These are phyloP conservation scores for Pseudachorutes palmiensis DNA, from an alignment of 1,140 invertebrate genomes.

Conservation along the genomic window DNA sequence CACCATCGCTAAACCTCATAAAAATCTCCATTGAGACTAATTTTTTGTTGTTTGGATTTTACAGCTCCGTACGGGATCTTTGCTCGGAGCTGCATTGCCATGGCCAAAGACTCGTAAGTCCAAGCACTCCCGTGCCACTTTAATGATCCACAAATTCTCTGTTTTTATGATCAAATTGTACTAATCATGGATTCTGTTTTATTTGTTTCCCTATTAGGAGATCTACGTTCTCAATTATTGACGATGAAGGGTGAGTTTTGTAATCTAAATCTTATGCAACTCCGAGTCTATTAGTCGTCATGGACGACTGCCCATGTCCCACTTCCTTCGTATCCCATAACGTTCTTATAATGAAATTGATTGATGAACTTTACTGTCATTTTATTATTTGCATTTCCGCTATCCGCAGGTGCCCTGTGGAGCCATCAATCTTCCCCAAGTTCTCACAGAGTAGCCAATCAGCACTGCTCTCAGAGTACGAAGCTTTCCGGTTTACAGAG, in stretches of 20 bases:
- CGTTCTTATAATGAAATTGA: too few species aligned
- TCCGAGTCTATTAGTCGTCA: background rate
- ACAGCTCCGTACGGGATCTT: constrained; percentile 91
- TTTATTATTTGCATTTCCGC: constrained; percentile 4
- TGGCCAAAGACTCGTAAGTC: constrained; percentile 77
- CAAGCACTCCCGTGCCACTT: background rate
- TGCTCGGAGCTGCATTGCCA: constrained; percentile 86
- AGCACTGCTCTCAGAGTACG: constrained; percentile 80
- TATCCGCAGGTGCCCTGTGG: constrained; percentile 70
- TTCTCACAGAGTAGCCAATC: constrained; percentile 74
- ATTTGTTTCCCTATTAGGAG: constrained; percentile 44
- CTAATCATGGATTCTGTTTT: background rate
- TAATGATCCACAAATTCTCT: background rate
- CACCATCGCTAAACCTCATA: background rate
- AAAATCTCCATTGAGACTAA: background rate
- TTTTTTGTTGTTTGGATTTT: constrained; percentile 39
- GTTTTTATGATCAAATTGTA: background rate
- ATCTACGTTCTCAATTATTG: constrained; percentile 91
- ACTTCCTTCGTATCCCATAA: too few species aligned
- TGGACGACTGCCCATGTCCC: too few species aligned
- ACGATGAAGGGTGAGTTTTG: constrained; percentile 71
- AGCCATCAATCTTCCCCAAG: constrained; percentile 83
- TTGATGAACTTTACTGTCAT: too few species aligned
- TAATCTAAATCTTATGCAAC: constrained; percentile 5
- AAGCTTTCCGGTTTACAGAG: constrained; percentile 91